Conservation (phyloP, 35 echinoderm and acorn worm genomes). For the Lytechinus variegatus region DNA sequence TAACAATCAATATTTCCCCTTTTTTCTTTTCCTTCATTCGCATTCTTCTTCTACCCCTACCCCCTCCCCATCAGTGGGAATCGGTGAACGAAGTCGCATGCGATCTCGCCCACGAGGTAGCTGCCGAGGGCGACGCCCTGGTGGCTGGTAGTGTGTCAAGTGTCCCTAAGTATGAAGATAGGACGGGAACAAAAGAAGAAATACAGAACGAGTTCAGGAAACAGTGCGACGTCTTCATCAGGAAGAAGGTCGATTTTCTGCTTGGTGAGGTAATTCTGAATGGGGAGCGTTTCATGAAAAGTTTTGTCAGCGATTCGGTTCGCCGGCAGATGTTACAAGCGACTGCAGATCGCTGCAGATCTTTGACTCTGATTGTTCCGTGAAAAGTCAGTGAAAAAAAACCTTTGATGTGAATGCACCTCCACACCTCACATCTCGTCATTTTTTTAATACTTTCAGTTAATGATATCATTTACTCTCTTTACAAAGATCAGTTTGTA, state of each 20-base stretch:
- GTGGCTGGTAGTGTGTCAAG: constrained; percentile 71
- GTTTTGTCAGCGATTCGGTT: not conserved
- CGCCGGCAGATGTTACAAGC: not conserved
- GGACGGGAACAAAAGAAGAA: constrained; percentile 58
- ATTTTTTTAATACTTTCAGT: too few relatives aligned
- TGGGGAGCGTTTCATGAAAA: too few relatives aligned
- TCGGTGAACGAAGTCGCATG: constrained; percentile 67
- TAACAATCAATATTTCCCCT: too few relatives aligned
- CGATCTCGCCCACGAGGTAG: constrained; percentile 71
- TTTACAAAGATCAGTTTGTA: too few relatives aligned
- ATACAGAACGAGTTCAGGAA: constrained; percentile 70
- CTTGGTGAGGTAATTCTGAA: constrained; percentile 66
- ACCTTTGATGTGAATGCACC: too few relatives aligned
- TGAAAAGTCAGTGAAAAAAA: too few relatives aligned
- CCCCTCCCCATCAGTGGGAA: constrained; percentile 40
- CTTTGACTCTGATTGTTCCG: too few relatives aligned
- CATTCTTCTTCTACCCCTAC: too few relatives aligned
- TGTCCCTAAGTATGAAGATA: constrained; percentile 46
- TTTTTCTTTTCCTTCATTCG: too few relatives aligned
- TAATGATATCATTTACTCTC: too few relatives aligned
- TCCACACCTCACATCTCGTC: too few relatives aligned
- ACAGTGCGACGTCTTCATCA: constrained; percentile 58
- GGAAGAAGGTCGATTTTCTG: constrained; percentile 73
- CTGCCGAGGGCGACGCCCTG: constrained; percentile 59
- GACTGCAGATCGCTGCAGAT: too few relatives aligned